These are phyloP conservation scores for Habroteleia sp. DNA, from an alignment of 2,888 invertebrate genomes.

Conservation along the genomic window DNA sequence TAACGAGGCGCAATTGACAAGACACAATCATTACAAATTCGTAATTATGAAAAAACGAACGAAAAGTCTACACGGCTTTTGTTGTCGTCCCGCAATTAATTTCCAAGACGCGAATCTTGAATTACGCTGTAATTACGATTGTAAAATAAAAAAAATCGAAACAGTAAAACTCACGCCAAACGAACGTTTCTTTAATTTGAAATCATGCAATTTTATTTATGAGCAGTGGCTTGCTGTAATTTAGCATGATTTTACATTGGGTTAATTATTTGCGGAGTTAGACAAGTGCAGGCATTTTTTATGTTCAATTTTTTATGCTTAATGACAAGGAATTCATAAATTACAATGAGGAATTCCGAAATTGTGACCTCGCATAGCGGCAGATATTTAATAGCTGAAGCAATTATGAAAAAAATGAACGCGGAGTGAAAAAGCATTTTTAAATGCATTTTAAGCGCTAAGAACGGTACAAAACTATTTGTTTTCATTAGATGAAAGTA, in stretches of 20 bases:
- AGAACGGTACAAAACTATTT: too few relatives aligned
- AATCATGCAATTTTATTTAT: slow-evolving; percentile 5
- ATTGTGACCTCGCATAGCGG: background rate
- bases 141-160: slow-evolving; percentile 13
- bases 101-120: slow-evolving; percentile 34
- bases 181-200: background rate
- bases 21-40: slow-evolving; percentile 60
- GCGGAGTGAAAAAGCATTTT: background rate
- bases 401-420: background rate
- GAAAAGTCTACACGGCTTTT: slow-evolving; percentile 16
- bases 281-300: background rate
- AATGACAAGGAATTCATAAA: slow-evolving; percentile 1
- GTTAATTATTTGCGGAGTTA: slow-evolving; percentile 9
- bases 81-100: slow-evolving; percentile 46
- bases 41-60: slow-evolving; percentile 36
- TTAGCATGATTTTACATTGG: slow-evolving; percentile 20
- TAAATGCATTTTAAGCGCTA: too few relatives aligned
- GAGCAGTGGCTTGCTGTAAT: slow-evolving; percentile 8
- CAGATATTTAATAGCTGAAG: background rate
- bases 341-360: background rate
- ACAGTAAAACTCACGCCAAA: background rate
- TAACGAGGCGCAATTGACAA: slow-evolving; percentile 61
- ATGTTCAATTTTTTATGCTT: background rate
- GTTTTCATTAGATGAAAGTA: too few relatives aligned
- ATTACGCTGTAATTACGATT: slow-evolving; percentile 35